Conservation (phyloP, 2,113 vertebrate genomes). For the Butastur rufipennis region DNA sequence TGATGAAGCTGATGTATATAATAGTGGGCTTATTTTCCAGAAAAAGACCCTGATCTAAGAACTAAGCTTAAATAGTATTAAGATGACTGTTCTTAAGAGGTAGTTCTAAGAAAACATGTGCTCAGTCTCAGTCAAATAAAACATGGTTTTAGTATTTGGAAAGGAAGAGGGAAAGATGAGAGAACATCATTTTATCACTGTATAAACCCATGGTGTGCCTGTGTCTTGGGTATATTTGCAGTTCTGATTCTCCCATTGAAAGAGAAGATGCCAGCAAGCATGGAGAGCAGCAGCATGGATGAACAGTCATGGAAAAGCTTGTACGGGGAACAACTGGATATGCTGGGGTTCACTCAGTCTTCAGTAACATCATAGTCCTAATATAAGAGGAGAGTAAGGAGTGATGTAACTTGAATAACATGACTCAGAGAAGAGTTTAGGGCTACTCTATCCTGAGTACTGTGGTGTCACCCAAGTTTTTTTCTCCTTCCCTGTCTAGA, state of each 20-base stretch:
- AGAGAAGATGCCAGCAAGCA: not conserved
- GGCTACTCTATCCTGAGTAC: fast-evolving
- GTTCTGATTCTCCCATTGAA: not conserved
- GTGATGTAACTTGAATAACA: not conserved
- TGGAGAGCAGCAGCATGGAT: not conserved
- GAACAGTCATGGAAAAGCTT: not conserved
- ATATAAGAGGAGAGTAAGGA: not conserved
- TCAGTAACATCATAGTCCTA: not conserved
- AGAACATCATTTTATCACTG: not conserved
- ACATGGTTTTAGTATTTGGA: not conserved
- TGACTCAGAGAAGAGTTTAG: not conserved
- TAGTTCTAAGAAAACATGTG: not conserved
- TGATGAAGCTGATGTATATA: not conserved
- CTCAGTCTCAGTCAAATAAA: not conserved
- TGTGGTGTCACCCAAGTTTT: not conserved
- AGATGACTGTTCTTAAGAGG: not conserved
- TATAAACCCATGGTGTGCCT: not conserved
- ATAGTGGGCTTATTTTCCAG: not conserved
- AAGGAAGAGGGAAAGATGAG: not conserved
- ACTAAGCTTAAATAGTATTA: not conserved
- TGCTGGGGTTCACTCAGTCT: not conserved
- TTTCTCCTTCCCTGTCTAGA: not conserved
- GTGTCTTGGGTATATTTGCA: not conserved
- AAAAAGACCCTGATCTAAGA: not conserved
- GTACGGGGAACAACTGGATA: not conserved